Evolutionary conservation across 2,113 vertebrate species (phyloP), one percentile per base, ranked within the genome.

Genomic region (Halcyon malimbica): DNA sequence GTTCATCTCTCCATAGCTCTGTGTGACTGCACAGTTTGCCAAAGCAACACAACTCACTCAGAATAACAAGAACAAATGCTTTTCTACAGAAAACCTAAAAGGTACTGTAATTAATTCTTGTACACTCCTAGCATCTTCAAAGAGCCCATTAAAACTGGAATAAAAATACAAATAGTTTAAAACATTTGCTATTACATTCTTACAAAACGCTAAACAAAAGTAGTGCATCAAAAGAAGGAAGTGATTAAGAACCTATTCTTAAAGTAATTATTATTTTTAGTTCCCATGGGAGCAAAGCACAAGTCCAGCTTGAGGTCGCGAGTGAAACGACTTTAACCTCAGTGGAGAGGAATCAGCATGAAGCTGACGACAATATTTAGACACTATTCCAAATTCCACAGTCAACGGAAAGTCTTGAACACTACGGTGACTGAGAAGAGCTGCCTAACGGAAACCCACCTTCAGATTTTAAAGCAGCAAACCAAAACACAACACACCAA

Each of bases 261-360:
- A 92, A 95, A 96, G 89, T 96, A 93, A 96, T 97, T 95, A 96
- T 97, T 97, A 89, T 97, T 96, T 96, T 94, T 96, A 97, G 93
- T 89, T 96, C 96, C 96, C 96, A 93, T 75, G 96, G 92, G 96
- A 97, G 92, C 68, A 86, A 87, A 93, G 87, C 89, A 85, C 71
- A 95, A 96, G 90, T 83, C 95, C 96, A 95, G 90, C 85, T 71
- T 75, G 90, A 97, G 90, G 83, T 93, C 68, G 17, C 31, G 92
- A 94, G 51, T 41, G 76, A 90, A 93, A 96, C 1, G 1, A 70
- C 88, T 96, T 70, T 3, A 81, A 35, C 50, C 69, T 80, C 73
- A 78, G 93, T 21, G 59, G 10, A 95, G 79, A 69, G 48, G 57
- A 96, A 94, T 41, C 96, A 92, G 94, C 94, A 75, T 54, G 90